These are phyloP conservation scores for Phymastichus coffea DNA, from an alignment of 1,140 invertebrate genomes.

Conservation along the genomic window DNA sequence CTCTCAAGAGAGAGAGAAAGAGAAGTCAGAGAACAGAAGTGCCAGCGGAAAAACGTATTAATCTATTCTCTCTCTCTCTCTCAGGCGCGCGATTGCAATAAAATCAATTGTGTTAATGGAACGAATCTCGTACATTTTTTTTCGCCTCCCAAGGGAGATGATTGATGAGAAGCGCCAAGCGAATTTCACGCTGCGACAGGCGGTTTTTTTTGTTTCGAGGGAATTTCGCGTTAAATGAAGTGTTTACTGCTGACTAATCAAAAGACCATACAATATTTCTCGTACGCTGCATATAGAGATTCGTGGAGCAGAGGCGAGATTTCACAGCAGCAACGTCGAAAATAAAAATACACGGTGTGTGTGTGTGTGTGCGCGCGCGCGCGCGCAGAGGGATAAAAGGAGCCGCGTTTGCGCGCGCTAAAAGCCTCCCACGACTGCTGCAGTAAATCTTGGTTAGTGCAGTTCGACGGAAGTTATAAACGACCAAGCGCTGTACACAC, in stretches of 20 bases:
- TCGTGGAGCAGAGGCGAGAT: neutral
- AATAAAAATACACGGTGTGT: neutral
- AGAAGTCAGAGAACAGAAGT: neutral
- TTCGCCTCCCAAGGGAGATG: conserved; percentile 1
- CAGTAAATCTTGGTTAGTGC: conserved; percentile 1
- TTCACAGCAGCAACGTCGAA: neutral
- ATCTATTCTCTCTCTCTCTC: too few species aligned
- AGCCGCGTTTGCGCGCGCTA: neutral
- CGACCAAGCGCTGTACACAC: too few species aligned
- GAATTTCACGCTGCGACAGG: conserved; percentile 27
- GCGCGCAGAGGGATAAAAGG: neutral
- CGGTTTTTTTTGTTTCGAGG: too few species aligned
- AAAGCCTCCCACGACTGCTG: conserved; percentile 1
- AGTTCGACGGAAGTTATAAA: too few species aligned
- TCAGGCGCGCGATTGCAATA: conserved; percentile 24
- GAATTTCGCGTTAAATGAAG: conserved; percentile 25
- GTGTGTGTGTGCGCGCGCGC: neutral
- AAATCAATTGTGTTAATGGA: conserved; percentile 29
- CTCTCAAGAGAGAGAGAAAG: neutral
- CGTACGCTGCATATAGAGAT: neutral
- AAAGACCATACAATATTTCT: conserved; percentile 16
- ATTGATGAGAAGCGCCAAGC: conserved; percentile 5
- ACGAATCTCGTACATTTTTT: neutral
- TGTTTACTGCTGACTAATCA: conserved; percentile 30
- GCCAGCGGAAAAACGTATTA: conserved; percentile 29